Conservation (phyloP, 2,113 vertebrate species). For the Bettongia penicillata region DNA sequence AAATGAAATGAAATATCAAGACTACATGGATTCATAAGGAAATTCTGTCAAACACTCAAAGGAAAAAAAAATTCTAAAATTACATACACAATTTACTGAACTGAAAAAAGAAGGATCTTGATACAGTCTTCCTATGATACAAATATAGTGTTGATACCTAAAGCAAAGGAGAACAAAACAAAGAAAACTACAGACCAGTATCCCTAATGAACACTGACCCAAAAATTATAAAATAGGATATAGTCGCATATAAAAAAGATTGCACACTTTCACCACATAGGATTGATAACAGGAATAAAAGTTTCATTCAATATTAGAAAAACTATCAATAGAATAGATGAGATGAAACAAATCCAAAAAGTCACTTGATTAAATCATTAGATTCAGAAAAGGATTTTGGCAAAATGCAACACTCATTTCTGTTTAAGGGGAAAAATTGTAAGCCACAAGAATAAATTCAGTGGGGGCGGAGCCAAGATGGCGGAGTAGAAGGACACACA, state of each 20-base stretch:
- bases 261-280: neutral
- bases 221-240: neutral
- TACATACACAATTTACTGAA: neutral
- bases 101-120: neutral
- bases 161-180: neutral
- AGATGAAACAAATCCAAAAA: neutral
- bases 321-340: neutral
- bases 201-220: neutral
- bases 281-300: neutral
- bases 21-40: neutral
- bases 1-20: neutral
- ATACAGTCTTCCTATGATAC: neutral
- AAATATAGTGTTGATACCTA: neutral
- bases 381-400: neutral
- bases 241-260: neutral
- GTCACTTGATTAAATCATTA: neutral
- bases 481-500: too few species aligned
- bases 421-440: too few species aligned
- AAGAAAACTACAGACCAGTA: neutral
- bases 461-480: too few species aligned
- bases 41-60: neutral
- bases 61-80: neutral
- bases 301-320: neutral
- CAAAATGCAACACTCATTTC: too few species aligned
- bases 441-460: too few species aligned